phyloP scores from a whole-genome alignment of 92 coral and sea anemone species.

The Zoanthus sansibaricus region DNA sequence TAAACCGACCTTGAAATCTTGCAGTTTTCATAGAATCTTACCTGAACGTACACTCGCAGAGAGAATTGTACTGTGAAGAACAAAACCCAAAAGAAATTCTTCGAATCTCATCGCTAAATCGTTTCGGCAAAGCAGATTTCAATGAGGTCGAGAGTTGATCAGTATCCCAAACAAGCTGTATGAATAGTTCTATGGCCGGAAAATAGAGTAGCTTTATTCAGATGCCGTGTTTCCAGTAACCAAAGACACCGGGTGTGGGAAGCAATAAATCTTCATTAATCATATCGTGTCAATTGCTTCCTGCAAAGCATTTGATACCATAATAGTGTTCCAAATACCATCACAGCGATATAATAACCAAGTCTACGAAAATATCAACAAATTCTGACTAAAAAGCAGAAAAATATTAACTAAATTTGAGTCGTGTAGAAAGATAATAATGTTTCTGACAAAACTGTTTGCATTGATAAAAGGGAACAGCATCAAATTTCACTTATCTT shows the following conservation, averaged over 20 bases:
- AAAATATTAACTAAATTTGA: neutral
- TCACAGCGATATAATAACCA: neutral
- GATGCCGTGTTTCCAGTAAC: conserved; percentile 32
- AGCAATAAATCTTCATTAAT: conserved; percentile 52
- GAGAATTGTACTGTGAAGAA: neutral
- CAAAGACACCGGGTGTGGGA: conserved; percentile 40
- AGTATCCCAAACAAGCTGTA: conserved; percentile 17
- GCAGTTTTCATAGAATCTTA: neutral
- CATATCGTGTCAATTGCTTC: conserved; percentile 34
- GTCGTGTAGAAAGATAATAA: too few relatives aligned
- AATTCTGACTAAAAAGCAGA: too few relatives aligned
- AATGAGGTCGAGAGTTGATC: conserved; percentile 1
- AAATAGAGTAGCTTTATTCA: conserved; percentile 33
- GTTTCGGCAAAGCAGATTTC: neutral
- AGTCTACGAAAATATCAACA: neutral
- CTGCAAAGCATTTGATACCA: conserved; percentile 20
- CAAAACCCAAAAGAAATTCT: neutral
- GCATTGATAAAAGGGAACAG: neutral
- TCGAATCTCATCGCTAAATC: neutral
- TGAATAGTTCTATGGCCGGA: conserved; percentile 17
- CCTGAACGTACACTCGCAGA: neutral
- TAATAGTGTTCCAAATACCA: neutral
- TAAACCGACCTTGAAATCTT: neutral
- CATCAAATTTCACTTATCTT: conserved; percentile 17
- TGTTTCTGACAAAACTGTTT: neutral